Evolutionary conservation across 2,113 vertebrate species (phyloP).

Genomic region (Dicerorhinus sumatrensis): DNA sequence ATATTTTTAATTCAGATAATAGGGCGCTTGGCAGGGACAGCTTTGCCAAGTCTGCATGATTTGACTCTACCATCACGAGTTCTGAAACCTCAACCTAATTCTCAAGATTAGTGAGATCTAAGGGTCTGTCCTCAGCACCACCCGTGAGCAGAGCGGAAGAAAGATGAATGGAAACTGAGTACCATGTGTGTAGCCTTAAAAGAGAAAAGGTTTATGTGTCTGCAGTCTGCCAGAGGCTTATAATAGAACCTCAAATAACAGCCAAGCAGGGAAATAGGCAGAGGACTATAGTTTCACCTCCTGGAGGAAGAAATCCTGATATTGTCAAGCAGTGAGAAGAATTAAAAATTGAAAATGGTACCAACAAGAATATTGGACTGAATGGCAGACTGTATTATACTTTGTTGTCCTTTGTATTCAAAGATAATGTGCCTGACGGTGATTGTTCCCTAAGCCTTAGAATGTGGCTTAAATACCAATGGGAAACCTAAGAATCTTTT

Average conservation of each 20-base stretch:
- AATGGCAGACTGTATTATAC: background rate
- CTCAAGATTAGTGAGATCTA: slow-evolving; percentile 33
- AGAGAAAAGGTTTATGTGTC: slow-evolving; percentile 25
- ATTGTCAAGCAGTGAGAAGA: slow-evolving; percentile 59
- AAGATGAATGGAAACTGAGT: slow-evolving; percentile 43
- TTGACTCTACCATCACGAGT: background rate
- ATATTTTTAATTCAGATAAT: slow-evolving; percentile 76
- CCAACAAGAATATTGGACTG: background rate
- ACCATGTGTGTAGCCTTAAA: background rate
- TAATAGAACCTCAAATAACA: slow-evolving; percentile 59
- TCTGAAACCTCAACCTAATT: slow-evolving; percentile 46
- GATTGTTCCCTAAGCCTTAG: background rate
- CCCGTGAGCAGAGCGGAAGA: background rate
- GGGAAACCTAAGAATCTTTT: slow-evolving; percentile 13
- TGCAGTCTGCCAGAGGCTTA: slow-evolving; percentile 58
- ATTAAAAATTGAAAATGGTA: slow-evolving; percentile 56
- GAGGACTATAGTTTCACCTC: slow-evolving; percentile 16
- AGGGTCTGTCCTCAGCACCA: background rate
- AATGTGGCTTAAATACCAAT: slow-evolving; percentile 1
- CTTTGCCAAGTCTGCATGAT: slow-evolving; percentile 22
- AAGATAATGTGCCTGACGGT: background rate
- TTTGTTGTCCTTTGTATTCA: slow-evolving; percentile 44
- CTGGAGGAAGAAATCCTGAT: slow-evolving; percentile 57
- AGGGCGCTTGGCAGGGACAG: slow-evolving; percentile 50
- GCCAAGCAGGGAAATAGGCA: slow-evolving; percentile 48